A percentile compares a stretch with the other conserved stretches of the same genome.
Conservation (phyloP, 2,113 vertebrate genomes). For the Ophiodon elongatus region DNA sequence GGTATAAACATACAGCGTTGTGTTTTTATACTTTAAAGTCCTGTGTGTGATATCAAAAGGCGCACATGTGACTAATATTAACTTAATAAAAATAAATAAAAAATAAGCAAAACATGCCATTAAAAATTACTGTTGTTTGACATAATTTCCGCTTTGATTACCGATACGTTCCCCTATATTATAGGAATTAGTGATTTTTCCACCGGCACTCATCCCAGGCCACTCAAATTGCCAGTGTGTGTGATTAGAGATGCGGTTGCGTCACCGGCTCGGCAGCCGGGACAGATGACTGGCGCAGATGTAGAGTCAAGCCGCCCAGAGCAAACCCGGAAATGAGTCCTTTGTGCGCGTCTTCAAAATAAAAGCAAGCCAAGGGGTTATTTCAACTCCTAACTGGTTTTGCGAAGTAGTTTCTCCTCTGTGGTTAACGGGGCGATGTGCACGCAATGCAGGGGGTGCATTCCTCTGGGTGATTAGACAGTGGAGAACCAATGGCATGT, state of each 20-base stretch:
- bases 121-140: background rate
- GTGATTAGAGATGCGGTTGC: conserved; percentile 64
- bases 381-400: background rate
- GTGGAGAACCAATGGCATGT: background rate
- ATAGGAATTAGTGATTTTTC: conserved; percentile 23
- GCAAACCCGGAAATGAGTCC: background rate
- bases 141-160: background rate
- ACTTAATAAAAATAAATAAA: background rate
- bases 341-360: conserved; percentile 35
- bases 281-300: conserved; percentile 73
- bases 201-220: conserved; percentile 7
- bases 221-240: conserved; percentile 27
- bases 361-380: background rate
- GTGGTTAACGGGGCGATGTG: background rate
- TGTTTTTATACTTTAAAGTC: background rate
- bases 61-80: background rate
- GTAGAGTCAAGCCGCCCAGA: conserved; percentile 39
- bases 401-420: background rate
- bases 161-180: background rate
- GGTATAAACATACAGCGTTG: background rate
- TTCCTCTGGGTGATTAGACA: background rate
- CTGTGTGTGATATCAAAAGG: background rate
- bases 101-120: background rate
- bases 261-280: conserved; percentile 60
- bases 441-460: background rate